Evolutionary conservation across 2,797 vertebrate species (phyloP).

Genomic region (Trematomus bernacchii): DNA sequence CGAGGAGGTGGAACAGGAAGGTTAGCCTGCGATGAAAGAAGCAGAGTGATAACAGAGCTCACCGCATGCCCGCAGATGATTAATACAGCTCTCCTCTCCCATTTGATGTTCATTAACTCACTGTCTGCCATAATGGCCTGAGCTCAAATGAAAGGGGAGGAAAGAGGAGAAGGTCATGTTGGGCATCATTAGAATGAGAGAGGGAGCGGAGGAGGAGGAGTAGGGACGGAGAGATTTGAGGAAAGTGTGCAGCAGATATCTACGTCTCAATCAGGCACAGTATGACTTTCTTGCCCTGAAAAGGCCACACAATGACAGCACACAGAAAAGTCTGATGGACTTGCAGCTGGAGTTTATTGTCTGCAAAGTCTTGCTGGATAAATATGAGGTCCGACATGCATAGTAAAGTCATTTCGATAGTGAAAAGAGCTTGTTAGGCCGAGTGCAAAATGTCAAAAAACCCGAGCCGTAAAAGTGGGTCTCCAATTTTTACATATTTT

Average conservation of each 20-base stretch:
- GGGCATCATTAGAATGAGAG: conserved; percentile 87
- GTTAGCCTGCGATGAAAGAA: conserved; percentile 82
- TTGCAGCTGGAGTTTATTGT: conserved; percentile 20
- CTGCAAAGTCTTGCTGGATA: conserved; percentile 18
- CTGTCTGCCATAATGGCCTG: conserved; percentile 89
- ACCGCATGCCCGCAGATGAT: conserved; percentile 86
- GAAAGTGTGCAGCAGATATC: conserved; percentile 77
- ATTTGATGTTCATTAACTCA: conserved; percentile 95
- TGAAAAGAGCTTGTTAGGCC: conserved; percentile 36
- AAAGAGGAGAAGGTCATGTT: conserved; percentile 85
- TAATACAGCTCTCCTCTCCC: conserved; percentile 89
- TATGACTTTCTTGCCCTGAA: conserved; percentile 81
- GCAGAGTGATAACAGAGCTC: conserved; percentile 79
- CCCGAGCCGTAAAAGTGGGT: conserved; percentile 1
- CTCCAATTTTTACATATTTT: conserved; percentile 44
- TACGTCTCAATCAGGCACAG: conserved; percentile 88
- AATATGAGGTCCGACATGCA: conserved; percentile 47
- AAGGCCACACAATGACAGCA: conserved; percentile 55
- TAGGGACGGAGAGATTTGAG: conserved; percentile 12
- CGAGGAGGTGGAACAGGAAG: conserved; percentile 39
- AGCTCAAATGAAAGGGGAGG: conserved; percentile 89
- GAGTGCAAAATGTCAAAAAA: conserved; percentile 42
- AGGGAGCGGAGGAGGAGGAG: conserved; percentile 36
- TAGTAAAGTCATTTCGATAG: conserved; percentile 26
- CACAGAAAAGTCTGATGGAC: conserved; percentile 18